phyloP scores from a whole-genome alignment of 2,888 invertebrate genomes.

The Brachyopa scutellaris region DNA sequence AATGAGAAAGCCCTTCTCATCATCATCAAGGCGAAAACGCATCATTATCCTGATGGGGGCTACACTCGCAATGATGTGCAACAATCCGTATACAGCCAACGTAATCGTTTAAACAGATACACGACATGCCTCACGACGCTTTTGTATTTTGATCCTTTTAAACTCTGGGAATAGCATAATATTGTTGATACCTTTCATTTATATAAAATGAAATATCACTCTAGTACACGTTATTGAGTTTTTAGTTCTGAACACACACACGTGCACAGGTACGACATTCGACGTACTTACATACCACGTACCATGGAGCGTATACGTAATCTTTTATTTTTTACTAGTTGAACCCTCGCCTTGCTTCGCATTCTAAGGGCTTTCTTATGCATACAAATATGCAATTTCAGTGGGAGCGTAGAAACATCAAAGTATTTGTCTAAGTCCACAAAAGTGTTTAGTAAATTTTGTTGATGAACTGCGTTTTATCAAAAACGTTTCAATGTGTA shows the following conservation, averaged over 20 bases:
- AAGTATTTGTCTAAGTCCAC: slow-evolving; percentile 65
- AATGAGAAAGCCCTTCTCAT: slow-evolving; percentile 46
- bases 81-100: too few species aligned
- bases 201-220: slow-evolving; percentile 56
- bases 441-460: not conserved
- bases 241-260: slow-evolving; percentile 28
- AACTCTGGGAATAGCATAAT: slow-evolving; percentile 40
- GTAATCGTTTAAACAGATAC: too few species aligned
- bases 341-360: too few species aligned
- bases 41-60: slow-evolving; percentile 51
- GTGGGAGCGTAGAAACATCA: slow-evolving; percentile 32
- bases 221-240: slow-evolving; percentile 33
- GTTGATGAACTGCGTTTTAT: too few species aligned
- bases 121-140: too few species aligned
- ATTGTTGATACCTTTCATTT: slow-evolving; percentile 48
- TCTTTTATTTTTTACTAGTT: not conserved
- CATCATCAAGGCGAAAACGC: slow-evolving; percentile 46
- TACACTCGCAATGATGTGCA: not conserved
- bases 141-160: slow-evolving; percentile 37
- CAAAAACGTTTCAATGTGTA: too few species aligned
- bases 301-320: slow-evolving; percentile 36
- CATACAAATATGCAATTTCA: not conserved
- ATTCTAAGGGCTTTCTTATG: too few species aligned
- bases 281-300: too few species aligned
- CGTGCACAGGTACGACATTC: too few species aligned